Base-by-base conservation (phyloP, 2,888 invertebrate species). In the Polydrusus cervinus region DNA sequence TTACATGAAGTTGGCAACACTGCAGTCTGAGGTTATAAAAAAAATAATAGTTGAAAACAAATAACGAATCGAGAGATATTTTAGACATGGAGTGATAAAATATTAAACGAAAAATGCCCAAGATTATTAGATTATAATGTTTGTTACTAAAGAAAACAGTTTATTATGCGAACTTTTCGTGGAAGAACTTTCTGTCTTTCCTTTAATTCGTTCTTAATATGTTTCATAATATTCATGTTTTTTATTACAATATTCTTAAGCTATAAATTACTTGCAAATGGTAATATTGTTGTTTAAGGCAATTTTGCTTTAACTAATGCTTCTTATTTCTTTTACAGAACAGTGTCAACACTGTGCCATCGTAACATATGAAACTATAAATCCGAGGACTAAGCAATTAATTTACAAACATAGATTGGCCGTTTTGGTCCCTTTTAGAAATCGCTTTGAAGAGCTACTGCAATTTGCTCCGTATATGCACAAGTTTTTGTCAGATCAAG, bases 361-460 rank as follows among this genome's bases (percentile, higher is more conserved):
- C 49, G 51, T 75, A 43, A 76, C 20, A 51, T 78, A 78, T 64
- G 72, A 72, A 73, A 60, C 51, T 11, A 30, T 57, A n/a, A 53
- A 40, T 18, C 43, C 71, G 10, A 45, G 51, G 47, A 55, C 25
- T 9, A 71, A 64, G 20, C 40, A 11, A 57, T 30, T 66, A 3
- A 53, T 45, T 40, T 45, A 62, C 7, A 65, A 72, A 25, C 92
- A 93, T 84, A 90, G 89, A 81, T 88, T 99, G 82, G 97, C 97
- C 60, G 89, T 99, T 72, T 87, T 99, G 77, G 96, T 99, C 68
- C 99, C 99, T 66, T 99, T 95, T 87, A 90, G 99, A 81, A 97
- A 99, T 86, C 90, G 99, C 76, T 97, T 98, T 85, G 97, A 98
- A 82, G 99, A 99, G 87, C 89, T 99, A n/a, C 86, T 97, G 70